Evolutionary conservation across 2,888 invertebrate genomes (phyloP), one percentile per base, ranked within the genome.

Genomic region (Callimorpha dominula): DNA sequence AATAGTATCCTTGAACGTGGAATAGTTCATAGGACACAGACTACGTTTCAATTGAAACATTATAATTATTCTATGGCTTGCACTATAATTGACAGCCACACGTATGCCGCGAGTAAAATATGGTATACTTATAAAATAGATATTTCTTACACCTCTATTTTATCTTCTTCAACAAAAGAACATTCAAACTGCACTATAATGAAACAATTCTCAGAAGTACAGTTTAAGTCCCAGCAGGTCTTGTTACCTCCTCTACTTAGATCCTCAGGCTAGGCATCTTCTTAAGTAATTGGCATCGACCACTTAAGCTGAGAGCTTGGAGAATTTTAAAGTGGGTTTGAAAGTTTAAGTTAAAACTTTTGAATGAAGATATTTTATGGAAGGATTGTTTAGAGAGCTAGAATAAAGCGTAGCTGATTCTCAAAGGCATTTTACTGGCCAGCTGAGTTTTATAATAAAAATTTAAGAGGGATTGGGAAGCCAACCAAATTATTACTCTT

Each of bases 241-340:
- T 77, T 75, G 71, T 77, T 83, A 70, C 82, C 65, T 74, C 60
- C 70, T 65, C n/a, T 42, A 49, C 71, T 81, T 79, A 76, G 74
- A 76, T 76, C 74, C 76, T 43, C 57, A 64, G 72, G 72, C 74
- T 76, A 81, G 65, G 64, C 15, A 40, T 70, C 74, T 31, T 69
- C 76, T 81, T 77, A 75, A 81, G 79, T 85, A 83, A 85, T 85
- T 83, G 77, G 46, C 17, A 43, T 43, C n/a, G 60, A 70, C 46
- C 46, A 70, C 81, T 68, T 40, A 65, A 77, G 74, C 79, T 83
- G 64, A 46, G 72, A 62, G 77, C 73, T 72, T 70, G 2, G 49
- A 62, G n/a, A 49, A 43, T 50, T 43, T 63, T 42, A 43, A 49
- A 40, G 31, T 1, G 20, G n/a, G 43, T n/a, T 67, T 66, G 17